These are phyloP conservation scores for Chrysina gloriosa DNA, from an alignment of 2,888 invertebrate species.

Conservation along the genomic window DNA sequence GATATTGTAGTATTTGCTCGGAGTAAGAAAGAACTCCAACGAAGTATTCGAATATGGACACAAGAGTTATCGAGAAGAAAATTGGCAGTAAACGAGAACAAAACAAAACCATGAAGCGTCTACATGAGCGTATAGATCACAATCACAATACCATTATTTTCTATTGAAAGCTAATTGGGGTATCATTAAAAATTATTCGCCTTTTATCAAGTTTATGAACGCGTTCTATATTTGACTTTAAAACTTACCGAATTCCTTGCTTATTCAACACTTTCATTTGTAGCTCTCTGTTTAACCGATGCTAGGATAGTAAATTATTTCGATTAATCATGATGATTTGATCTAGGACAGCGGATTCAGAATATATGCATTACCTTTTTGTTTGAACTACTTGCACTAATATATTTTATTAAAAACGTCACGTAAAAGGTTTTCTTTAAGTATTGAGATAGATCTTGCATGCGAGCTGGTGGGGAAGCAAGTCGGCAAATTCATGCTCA, in stretches of 20 bases:
- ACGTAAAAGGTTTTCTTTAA: conserved; percentile 35
- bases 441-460: conserved; percentile 38
- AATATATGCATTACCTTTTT: not conserved
- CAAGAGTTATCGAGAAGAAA: no score
- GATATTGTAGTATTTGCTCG: no score
- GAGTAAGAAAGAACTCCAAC: no score
- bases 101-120: no score
- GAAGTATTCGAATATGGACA: no score
- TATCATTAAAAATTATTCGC: conserved; percentile 51
- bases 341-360: not conserved
- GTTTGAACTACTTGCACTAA: conserved; percentile 6
- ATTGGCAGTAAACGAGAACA: no score
- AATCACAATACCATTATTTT: no score
- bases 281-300: no score
- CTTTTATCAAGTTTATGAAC: conserved; percentile 41
- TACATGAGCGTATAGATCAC: no score
- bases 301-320: conserved; percentile 33
- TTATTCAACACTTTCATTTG: no score
- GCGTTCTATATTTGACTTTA: conserved; percentile 22
- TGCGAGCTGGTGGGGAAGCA: conserved; percentile 36
- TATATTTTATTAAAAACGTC: conserved; percentile 10
- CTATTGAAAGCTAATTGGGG: conserved; percentile 56
- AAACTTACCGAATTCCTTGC: conserved; percentile 7
- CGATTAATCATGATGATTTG: conserved; percentile 16
- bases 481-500: conserved; percentile 48